Conservation (phyloP, 2,113 vertebrate genomes). For the Atlantisia rogersi region DNA sequence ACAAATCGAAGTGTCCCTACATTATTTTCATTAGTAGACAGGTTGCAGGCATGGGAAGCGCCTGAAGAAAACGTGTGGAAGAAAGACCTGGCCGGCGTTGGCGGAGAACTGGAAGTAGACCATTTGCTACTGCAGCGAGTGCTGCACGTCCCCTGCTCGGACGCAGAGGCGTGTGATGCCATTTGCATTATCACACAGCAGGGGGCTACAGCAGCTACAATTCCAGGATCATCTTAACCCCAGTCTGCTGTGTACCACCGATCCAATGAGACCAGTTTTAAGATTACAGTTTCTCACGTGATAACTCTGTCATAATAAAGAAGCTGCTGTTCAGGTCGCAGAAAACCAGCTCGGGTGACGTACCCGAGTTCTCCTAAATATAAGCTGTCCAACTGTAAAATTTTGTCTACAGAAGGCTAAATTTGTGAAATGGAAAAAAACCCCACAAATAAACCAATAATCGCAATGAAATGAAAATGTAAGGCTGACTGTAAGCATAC, state of each 20-base stretch:
- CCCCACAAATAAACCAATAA: not conserved
- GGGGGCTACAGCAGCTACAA: conserved; percentile 78
- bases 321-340: conserved; percentile 22
- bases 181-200: conserved; percentile 84
- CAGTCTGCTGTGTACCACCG: conserved; percentile 18
- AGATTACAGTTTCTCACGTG: conserved; percentile 32
- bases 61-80: not conserved
- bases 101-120: not conserved
- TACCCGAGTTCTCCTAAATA: not conserved
- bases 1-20: conserved; percentile 6
- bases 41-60: not conserved
- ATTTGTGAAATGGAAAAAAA: not conserved
- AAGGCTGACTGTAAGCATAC: not conserved
- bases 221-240: conserved; percentile 67
- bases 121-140: not conserved
- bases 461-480: not conserved
- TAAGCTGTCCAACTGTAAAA: not conserved
- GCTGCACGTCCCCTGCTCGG: not conserved
- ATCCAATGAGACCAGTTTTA: conserved; percentile 54
- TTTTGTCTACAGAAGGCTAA: not conserved
- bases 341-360: not conserved
- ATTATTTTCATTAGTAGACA: not conserved
- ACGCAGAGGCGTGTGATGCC: conserved; percentile 69
- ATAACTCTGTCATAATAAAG: not conserved
- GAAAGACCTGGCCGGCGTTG: not conserved